phyloP scores from a whole-genome alignment of 2,113 vertebrate species.

The Brevimyrus niger region DNA sequence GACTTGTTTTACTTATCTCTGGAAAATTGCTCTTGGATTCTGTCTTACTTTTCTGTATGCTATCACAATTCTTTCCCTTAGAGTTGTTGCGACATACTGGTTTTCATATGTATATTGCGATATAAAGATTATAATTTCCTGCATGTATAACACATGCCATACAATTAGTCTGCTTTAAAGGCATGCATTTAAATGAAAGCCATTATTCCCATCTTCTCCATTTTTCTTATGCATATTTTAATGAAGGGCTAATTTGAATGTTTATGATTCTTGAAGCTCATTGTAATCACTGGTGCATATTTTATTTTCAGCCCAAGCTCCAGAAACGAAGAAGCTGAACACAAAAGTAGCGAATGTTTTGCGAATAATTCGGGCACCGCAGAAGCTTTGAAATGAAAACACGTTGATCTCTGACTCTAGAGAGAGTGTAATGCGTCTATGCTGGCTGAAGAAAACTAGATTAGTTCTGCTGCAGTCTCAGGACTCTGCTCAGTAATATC shows the following conservation, averaged over 20 bases:
- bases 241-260: not conserved
- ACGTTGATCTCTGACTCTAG: not conserved
- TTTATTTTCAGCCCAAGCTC: not conserved
- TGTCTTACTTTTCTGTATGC: not conserved
- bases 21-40: not conserved
- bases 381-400: slow-evolving; percentile 5
- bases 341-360: not conserved
- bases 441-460: slow-evolving; percentile 39
- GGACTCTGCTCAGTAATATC: slow-evolving; percentile 42
- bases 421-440: slow-evolving; percentile 8
- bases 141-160: not conserved
- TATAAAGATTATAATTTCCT: not conserved
- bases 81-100: not conserved
- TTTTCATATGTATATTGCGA: not conserved
- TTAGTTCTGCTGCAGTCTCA: slow-evolving; percentile 46
- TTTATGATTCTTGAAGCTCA: not conserved
- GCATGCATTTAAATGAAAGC: slow-evolving; percentile 31
- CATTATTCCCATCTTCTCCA: not conserved
- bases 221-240: not conserved
- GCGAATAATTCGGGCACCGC: not conserved
- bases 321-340: not conserved
- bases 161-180: not conserved
- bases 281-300: not conserved
- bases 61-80: not conserved
- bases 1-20: not conserved